phyloP scores from a whole-genome alignment of 2,888 invertebrate species.

The Alloscopus bannaensis region DNA sequence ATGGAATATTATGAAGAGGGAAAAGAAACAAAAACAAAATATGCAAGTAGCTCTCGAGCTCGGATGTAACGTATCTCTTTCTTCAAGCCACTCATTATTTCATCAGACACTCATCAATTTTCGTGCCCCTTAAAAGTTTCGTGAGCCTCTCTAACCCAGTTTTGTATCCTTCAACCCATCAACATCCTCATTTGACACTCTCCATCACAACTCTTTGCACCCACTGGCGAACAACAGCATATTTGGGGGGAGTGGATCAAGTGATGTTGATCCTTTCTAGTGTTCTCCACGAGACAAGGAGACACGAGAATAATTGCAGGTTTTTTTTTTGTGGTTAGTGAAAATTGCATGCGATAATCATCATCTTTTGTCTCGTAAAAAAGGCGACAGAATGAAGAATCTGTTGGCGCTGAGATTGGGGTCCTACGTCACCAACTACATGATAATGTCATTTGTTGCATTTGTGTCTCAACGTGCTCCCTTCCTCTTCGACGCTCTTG shows the following conservation, averaged over 20 bases:
- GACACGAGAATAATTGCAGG: background rate
- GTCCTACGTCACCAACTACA: constrained; percentile 48
- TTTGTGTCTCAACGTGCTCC: constrained; percentile 36
- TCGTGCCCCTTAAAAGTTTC: no score
- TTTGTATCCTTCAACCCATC: constrained; percentile 61
- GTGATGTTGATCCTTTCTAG: background rate
- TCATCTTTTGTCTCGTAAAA: no score
- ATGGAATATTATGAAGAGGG: constrained; percentile 52
- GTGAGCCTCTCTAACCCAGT: constrained; percentile 68
- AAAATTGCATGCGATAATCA: constrained; percentile 47
- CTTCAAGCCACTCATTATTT: constrained; percentile 71
- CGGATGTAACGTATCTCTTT: constrained; percentile 55
- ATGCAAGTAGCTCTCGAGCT: no score
- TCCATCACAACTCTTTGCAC: no score
- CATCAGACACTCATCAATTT: constrained; percentile 72
- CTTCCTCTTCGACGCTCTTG: no score
- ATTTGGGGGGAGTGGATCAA: background rate
- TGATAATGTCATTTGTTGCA: constrained; percentile 53
- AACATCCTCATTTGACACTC: constrained; percentile 52
- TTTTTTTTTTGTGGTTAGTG: no score
- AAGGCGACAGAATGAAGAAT: no score
- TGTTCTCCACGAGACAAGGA: background rate
- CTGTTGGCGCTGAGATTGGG: constrained; percentile 57
- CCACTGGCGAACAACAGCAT: constrained; percentile 35
- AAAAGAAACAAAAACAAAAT: background rate